These are phyloP conservation scores for Drosophila rubida DNA, from an alignment of 2,888 invertebrate species.

Conservation along the genomic window DNA sequence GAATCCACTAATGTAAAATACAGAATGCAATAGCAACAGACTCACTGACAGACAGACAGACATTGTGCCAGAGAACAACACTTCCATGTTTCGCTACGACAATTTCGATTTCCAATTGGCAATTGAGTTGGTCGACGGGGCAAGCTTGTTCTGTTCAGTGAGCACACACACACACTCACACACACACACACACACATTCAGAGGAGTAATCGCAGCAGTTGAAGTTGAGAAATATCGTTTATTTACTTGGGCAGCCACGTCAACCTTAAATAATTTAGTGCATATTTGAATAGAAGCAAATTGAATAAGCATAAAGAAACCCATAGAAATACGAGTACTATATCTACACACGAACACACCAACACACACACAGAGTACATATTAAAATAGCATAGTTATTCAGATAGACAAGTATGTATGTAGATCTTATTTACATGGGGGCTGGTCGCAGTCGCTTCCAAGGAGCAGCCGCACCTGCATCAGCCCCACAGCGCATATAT, in stretches of 20 bases:
- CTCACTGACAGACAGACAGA: slow-evolving; percentile 15
- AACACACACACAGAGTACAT: slow-evolving; percentile 1
- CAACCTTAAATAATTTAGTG: slow-evolving; percentile 61
- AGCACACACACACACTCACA: slow-evolving; percentile 20
- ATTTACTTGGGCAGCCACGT: slow-evolving; percentile 58
- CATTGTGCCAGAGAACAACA: not conserved
- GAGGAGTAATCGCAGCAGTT: slow-evolving; percentile 16
- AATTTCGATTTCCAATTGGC: not conserved
- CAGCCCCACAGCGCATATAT: slow-evolving; percentile 12
- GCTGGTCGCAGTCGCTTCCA: slow-evolving; percentile 23
- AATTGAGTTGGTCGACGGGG: not conserved
- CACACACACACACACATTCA: not conserved
- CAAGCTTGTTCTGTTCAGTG: not conserved
- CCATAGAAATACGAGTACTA: slow-evolving; percentile 21
- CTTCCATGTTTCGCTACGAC: not conserved
- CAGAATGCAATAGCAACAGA: slow-evolving; percentile 13
- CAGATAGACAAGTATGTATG: slow-evolving; percentile 13
- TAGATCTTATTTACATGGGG: slow-evolving; percentile 5
- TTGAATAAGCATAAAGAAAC: slow-evolving; percentile 35
- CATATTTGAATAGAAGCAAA: slow-evolving; percentile 47
- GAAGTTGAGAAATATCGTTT: slow-evolving; percentile 39
- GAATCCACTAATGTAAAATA: not conserved
- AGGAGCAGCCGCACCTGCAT: slow-evolving; percentile 9
- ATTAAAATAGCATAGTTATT: slow-evolving; percentile 17
- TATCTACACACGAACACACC: slow-evolving; percentile 9